Evolutionary conservation across 1,140 invertebrate genomes (phyloP), one percentile per base, ranked within the genome.

Genomic region (Chironomus striatipennis): DNA sequence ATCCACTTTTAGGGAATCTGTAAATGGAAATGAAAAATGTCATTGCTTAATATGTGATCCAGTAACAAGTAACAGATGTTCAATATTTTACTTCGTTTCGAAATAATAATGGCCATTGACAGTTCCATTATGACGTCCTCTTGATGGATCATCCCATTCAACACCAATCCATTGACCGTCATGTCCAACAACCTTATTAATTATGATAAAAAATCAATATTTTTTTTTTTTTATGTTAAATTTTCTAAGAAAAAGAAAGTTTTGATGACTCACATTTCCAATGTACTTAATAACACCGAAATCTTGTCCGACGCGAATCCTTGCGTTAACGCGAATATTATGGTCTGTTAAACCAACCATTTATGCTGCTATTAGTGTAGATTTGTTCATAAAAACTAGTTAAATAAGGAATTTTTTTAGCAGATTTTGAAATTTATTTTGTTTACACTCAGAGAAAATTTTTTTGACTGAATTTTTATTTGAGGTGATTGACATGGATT

Each of bases 61-160:
- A 12, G 42, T 70, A 70, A 34, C 24, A 42, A 10, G 24, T 12
- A 65, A 77, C 74, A 18, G n/a, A 65, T n/a, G 76, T 9, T 42
- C n/a, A 10, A 73, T 67, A 18, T 77, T 75, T 82, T 85, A 92
- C 88, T 86, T 87, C 3, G 94, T 90, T 79, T 87, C 86, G 81
- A 97, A 98, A 83, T 97, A 98, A 77, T 88, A 85, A 70, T 89
- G 83, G 72, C 90, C 91, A 77, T 95, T 88, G 74, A 96, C 87
- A 43, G 85, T 88, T 0, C 96, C 96, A 87, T 95, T 89, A 80
- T 98, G 96, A 82, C 96, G 97, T 10, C 96, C 96, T 79, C 95
- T 85, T 34, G 83, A 81, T 3, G 88, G 85, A 81, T 96, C 90
- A 84, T 98, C 96, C 96, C 96, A 98, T 80, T 98, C 96, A 17